Conservation (phyloP, 2,797 vertebrate species). For the Eulemur rubriventer region DNA sequence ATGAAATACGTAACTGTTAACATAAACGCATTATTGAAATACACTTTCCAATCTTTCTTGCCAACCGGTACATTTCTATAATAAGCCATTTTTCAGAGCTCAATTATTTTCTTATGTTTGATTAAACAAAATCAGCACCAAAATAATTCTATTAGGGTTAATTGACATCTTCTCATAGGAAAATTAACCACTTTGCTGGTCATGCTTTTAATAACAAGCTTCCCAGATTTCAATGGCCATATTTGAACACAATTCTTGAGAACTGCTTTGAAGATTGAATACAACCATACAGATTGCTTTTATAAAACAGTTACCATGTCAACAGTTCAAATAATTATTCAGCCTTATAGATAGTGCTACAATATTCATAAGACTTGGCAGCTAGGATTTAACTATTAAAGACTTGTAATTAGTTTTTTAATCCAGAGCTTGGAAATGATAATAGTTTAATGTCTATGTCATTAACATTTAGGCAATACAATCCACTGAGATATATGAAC, state of each 20-base stretch:
- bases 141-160: slow-evolving; percentile 84
- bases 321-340: slow-evolving; percentile 78
- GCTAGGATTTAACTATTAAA: slow-evolving; percentile 81
- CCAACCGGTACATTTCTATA: slow-evolving; percentile 72
- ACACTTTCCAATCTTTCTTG: slow-evolving; percentile 24
- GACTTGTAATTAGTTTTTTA: slow-evolving; percentile 84
- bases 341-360: slow-evolving; percentile 68
- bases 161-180: slow-evolving; percentile 79
- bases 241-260: slow-evolving; percentile 56
- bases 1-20: slow-evolving; percentile 76
- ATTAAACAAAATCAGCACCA: slow-evolving; percentile 83
- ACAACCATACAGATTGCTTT: slow-evolving; percentile 67
- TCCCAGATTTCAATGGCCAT: slow-evolving; percentile 60
- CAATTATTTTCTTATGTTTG: slow-evolving; percentile 83
- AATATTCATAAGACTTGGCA: slow-evolving; percentile 81
- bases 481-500: slow-evolving; percentile 63
- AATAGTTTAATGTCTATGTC: slow-evolving; percentile 81
- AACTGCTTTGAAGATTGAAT: slow-evolving; percentile 68
- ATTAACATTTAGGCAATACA: slow-evolving; percentile 78
- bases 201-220: slow-evolving; percentile 61
- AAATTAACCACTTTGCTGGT: slow-evolving; percentile 66
- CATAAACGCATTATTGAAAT: slow-evolving; percentile 66
- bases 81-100: slow-evolving; percentile 81
- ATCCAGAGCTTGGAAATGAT: slow-evolving; percentile 79
- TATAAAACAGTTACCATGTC: slow-evolving; percentile 77